Evolutionary conservation across 1,140 invertebrate species (phyloP).

Genomic region (Cotesia glomerata): DNA sequence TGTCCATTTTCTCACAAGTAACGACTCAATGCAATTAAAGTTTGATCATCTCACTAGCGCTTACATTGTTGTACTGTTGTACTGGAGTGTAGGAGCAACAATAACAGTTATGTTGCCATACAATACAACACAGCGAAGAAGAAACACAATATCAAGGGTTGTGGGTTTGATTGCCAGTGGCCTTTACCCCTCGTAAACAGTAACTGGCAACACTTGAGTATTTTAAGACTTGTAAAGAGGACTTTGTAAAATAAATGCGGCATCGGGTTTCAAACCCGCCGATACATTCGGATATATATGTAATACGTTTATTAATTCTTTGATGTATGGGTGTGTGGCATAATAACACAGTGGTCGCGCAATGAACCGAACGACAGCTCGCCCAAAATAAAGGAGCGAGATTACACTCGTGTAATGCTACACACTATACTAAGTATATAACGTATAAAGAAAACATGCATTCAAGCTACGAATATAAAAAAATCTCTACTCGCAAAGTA

Average conservation of each 20-base stretch:
- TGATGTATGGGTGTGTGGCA: too few species aligned
- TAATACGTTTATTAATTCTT: constrained; percentile 2
- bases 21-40: constrained; percentile 5
- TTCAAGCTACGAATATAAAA: not conserved
- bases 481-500: not conserved
- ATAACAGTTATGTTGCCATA: not conserved
- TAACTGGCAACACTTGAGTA: constrained; percentile 7
- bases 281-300: not conserved
- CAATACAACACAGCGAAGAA: not conserved
- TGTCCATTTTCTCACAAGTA: constrained; percentile 10
- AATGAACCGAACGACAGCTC: not conserved
- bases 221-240: constrained; percentile 12
- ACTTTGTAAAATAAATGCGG: constrained; percentile 8
- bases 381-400: not conserved
- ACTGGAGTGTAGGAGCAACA: not conserved
- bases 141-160: constrained; percentile 1
- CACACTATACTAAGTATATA: too few species aligned
- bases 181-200: not conserved
- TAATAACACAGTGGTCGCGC: not conserved
- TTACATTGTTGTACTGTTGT: too few species aligned
- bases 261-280: not conserved
- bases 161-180: not conserved
- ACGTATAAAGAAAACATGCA: not conserved
- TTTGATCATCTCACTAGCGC: not conserved
- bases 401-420: not conserved